Evolutionary conservation across 2,797 vertebrate species (phyloP).

Genomic region (Pteronotus mesoamericanus): DNA sequence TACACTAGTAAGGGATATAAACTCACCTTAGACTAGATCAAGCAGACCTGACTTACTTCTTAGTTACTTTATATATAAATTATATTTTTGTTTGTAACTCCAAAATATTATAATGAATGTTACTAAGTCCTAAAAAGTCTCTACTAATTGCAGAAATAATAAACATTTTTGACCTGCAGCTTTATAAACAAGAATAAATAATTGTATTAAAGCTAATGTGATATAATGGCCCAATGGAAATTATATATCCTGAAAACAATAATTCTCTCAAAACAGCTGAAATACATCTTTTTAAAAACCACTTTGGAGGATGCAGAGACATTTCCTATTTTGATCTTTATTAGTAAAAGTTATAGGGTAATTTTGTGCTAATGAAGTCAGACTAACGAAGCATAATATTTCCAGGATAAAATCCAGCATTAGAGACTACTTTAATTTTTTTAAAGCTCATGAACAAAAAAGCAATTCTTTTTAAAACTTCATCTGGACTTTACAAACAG

Average conservation of each 20-base stretch:
- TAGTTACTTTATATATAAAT: background rate
- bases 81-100: conserved; percentile 32
- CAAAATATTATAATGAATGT: conserved; percentile 20
- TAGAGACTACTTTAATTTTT: conserved; percentile 39
- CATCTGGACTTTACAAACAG: conserved; percentile 14
- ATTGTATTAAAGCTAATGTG: background rate
- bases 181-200: conserved; percentile 49
- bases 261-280: conserved; percentile 33
- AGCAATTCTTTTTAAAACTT: conserved; percentile 31
- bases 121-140: conserved; percentile 35
- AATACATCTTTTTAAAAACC: background rate
- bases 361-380: conserved; percentile 52
- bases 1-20: background rate
- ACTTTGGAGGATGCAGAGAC: background rate
- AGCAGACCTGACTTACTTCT: background rate
- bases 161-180: background rate
- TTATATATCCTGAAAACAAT: conserved; percentile 11
- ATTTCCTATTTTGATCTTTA: conserved; percentile 38
- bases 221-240: conserved; percentile 27
- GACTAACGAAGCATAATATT: conserved; percentile 48
- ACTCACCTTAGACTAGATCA: background rate
- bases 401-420: conserved; percentile 36
- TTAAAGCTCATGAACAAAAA: background rate
- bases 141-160: conserved; percentile 10
- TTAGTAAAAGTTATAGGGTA: conserved; percentile 29